phyloP scores from a whole-genome alignment of 1,140 invertebrate species.

The Drosophila varians region DNA sequence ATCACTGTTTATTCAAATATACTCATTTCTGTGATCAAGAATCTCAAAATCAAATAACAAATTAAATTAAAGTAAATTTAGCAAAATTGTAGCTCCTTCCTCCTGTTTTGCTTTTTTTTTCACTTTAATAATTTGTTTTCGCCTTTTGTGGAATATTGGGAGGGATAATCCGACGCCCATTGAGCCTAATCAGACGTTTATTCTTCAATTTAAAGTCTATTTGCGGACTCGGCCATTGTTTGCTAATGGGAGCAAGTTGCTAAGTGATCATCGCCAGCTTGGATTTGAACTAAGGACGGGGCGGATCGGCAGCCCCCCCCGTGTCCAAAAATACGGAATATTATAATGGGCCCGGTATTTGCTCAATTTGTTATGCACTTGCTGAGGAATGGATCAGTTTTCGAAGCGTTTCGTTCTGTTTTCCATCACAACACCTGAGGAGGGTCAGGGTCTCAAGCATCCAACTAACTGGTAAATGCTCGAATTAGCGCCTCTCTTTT shows the following conservation, averaged over 20 bases:
- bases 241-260: constrained; percentile 60
- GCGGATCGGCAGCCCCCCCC: background rate
- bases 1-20: background rate
- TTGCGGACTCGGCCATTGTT: constrained; percentile 56
- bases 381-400: constrained; percentile 24
- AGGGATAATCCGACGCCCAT: constrained; percentile 40
- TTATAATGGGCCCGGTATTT: constrained; percentile 31
- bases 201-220: constrained; percentile 70
- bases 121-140: constrained; percentile 37
- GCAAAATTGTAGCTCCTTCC: background rate
- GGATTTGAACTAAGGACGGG: constrained; percentile 3
- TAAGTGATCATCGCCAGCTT: constrained; percentile 62
- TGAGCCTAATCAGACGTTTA: constrained; percentile 66
- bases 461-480: constrained; percentile 41
- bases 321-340: constrained; percentile 21
- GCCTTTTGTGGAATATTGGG: constrained; percentile 24
- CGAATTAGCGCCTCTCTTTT: constrained; percentile 47
- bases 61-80: background rate
- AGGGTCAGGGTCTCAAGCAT: constrained; percentile 25
- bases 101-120: background rate
- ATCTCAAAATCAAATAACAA: background rate
- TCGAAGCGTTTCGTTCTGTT: background rate
- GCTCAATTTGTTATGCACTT: constrained; percentile 35
- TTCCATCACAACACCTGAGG: background rate
- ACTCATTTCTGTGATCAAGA: background rate